Conservation (phyloP, 2,797 vertebrate genomes). For the Sphenopsis melanotis region DNA sequence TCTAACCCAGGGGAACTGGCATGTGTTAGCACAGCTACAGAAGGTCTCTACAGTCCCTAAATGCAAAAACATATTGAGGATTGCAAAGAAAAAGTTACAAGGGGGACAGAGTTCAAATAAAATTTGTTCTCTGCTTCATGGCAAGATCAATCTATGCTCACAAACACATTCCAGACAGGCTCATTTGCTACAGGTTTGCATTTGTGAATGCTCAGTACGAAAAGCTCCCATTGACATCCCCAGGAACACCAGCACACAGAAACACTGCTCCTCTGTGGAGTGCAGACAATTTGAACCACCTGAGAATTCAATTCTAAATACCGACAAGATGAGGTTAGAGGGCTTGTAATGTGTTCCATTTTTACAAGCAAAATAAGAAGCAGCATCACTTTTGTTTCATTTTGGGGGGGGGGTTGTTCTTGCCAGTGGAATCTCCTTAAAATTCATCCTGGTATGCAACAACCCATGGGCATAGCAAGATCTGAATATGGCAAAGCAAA, state of each 20-base stretch:
- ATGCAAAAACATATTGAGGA: slow-evolving; percentile 67
- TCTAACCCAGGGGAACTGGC: slow-evolving; percentile 37
- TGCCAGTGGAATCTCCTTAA: not conserved
- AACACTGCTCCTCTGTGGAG: rapidly evolving
- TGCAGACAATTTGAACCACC: not conserved
- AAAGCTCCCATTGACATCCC: not conserved
- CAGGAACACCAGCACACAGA: not conserved
- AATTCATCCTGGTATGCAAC: not conserved
- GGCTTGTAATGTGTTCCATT: not conserved
- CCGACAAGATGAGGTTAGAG: not conserved
- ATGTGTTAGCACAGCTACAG: slow-evolving; percentile 59
- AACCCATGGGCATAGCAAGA: not conserved
- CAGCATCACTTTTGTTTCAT: not conserved
- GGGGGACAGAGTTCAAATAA: slow-evolving; percentile 49
- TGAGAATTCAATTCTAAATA: not conserved
- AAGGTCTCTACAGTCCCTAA: slow-evolving; percentile 56
- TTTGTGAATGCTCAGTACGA: not conserved
- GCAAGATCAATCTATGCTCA: not conserved
- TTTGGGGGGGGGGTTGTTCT: not conserved
- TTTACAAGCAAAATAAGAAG: not conserved
- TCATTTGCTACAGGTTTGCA: not conserved
- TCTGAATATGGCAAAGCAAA: not conserved
- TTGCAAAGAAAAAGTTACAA: slow-evolving; percentile 51
- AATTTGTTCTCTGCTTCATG: slow-evolving; percentile 27
- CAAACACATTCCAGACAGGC: not conserved